phyloP scores from a whole-genome alignment of 2,113 vertebrate species.

The Alaudala cheleensis region DNA sequence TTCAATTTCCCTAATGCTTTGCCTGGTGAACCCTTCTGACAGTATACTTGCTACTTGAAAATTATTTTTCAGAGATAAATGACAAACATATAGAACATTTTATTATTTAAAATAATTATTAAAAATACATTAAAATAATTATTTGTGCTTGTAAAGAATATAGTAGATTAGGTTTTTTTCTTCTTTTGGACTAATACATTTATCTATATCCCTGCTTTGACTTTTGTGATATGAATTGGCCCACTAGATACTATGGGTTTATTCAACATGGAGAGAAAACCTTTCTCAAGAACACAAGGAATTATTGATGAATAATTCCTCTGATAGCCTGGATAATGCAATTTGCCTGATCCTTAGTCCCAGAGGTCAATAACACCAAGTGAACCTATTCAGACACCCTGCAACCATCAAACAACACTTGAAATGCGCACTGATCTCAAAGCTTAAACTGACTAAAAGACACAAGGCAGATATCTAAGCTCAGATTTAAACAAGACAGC shows the following conservation, averaged over 20 bases:
- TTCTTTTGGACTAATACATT: background rate
- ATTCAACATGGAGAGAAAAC: background rate
- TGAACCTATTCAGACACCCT: background rate
- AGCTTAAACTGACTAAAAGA: background rate
- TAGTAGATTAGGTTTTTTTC: background rate
- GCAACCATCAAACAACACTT: background rate
- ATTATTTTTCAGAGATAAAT: background rate
- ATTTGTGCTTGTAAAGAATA: background rate
- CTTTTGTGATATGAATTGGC: background rate
- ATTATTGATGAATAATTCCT: background rate
- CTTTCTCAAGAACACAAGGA: background rate
- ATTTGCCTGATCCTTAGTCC: background rate
- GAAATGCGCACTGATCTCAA: background rate
- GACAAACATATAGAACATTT: background rate
- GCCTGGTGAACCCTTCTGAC: background rate
- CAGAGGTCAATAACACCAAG: background rate
- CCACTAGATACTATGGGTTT: background rate
- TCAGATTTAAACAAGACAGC: background rate
- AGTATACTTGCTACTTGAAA: background rate
- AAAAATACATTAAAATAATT: background rate
- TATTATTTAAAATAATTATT: background rate
- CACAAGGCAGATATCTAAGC: background rate
- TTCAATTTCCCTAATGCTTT: background rate
- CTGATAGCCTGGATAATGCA: background rate
- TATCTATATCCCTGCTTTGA: background rate